Evolutionary conservation across 2,113 vertebrate genomes (phyloP).

Genomic region (Cichladusa arquata): DNA sequence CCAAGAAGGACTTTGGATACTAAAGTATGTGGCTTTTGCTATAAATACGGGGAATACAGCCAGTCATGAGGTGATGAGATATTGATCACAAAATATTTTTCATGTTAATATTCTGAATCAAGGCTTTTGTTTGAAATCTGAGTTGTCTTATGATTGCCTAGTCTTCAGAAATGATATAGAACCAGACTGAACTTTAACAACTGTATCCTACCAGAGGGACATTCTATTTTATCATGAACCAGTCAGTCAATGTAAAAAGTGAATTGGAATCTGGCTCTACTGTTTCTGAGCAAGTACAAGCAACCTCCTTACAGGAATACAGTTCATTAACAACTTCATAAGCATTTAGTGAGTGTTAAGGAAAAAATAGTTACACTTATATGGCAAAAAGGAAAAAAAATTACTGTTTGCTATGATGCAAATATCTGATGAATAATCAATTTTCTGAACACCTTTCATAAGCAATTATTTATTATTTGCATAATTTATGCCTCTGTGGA

Average conservation of each 20-base stretch:
- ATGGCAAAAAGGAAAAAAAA: neutral
- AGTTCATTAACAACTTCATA: neutral
- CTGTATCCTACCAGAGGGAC: neutral
- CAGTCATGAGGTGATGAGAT: neutral
- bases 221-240: neutral
- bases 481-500: neutral
- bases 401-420: neutral
- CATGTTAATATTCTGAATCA: neutral
- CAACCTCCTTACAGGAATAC: neutral
- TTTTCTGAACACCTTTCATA: slow-evolving; percentile 2
- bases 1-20: neutral
- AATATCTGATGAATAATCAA: neutral
- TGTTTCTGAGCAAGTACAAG: neutral
- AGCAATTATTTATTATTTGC: neutral
- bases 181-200: neutral
- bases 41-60: neutral
- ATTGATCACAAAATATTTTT: neutral
- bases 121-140: neutral
- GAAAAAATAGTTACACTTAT: neutral
- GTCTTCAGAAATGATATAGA: neutral
- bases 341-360: neutral
- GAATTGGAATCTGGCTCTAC: neutral
- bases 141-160: neutral
- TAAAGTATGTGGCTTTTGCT: neutral
- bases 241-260: neutral